Evolutionary conservation across 2,113 vertebrate species (phyloP), one percentile per base, ranked within the genome.

Genomic region (Elephantulus edwardii): DNA sequence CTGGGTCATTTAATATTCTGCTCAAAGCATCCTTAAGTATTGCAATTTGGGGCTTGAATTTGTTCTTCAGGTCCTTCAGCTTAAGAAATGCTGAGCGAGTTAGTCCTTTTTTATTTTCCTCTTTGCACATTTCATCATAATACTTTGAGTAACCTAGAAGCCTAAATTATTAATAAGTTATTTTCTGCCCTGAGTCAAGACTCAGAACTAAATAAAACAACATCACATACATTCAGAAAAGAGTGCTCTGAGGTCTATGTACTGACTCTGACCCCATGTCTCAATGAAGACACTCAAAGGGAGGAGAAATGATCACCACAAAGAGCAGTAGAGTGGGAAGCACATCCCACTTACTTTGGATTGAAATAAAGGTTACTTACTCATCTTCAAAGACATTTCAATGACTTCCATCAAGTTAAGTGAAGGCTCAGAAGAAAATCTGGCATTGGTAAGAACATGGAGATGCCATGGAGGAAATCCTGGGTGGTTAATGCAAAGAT

Each of bases 181-280:
- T 85, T 91, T 97, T 96, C 83, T 93, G 96, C 96, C 94, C 68
- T 90, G 35, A 90, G 96, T 93, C 96, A 94, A 97, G 93, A 96
- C 96, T 95, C 83, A 96, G 77, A 96, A 95, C 86, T 95, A 97
- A 97, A 96, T 96, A 96, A 97, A 97, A 96, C 89, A 96, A 77
- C 96, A 96, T 70, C 40, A 44, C 22, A 71, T 86, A 75, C 70
- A 96, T 97, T 93, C 94, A 92, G 46, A 94, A 68, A 86, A 89
- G 95, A 95, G 92, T 91, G 76, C 93, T 94, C 95, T 91, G 94
- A 84, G 26, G 76, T 84, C 93, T 94, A 40, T 95, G 85, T 93
- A 68, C 77, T 92, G 50, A 88, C 95, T 95, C 89, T 94, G 88
- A 86, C 91, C 92, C 95, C 95, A 64, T 96, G 96, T 97, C 86